phyloP scores from a whole-genome alignment of 2,797 vertebrate species.

The Epinephelus coioides region DNA sequence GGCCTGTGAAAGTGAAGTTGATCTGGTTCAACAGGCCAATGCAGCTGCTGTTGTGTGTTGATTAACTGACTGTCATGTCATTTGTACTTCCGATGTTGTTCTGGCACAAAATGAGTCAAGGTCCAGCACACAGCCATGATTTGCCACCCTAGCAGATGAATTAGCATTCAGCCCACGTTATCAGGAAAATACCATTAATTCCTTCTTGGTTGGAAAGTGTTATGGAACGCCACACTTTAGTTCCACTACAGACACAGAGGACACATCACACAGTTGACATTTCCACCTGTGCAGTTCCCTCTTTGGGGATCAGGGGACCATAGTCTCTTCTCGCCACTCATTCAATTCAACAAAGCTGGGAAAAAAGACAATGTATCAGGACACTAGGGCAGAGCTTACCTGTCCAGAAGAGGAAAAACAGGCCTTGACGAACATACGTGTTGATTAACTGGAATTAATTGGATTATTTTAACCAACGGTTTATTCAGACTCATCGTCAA shows the following conservation, averaged over 20 bases:
- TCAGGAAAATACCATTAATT: slow-evolving; percentile 43
- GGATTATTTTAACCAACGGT: slow-evolving; percentile 37
- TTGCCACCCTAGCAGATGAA: slow-evolving; percentile 4
- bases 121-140: slow-evolving; percentile 48
- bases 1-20: slow-evolving; percentile 8
- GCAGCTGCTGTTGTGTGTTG: slow-evolving; percentile 9
- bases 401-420: slow-evolving; percentile 13
- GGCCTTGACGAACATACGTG: slow-evolving; percentile 21
- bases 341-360: slow-evolving; percentile 23
- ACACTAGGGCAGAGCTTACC: slow-evolving; percentile 14
- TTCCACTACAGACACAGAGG: slow-evolving; percentile 31
- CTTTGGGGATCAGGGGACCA: slow-evolving; percentile 41
- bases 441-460: slow-evolving; percentile 43
- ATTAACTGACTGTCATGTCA: slow-evolving; percentile 46
- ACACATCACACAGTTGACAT: slow-evolving; percentile 45
- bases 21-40: slow-evolving; percentile 33
- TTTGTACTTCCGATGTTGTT: slow-evolving; percentile 42
- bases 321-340: slow-evolving; percentile 34
- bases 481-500: slow-evolving; percentile 14
- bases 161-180: slow-evolving; percentile 55
- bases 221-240: slow-evolving; percentile 22
- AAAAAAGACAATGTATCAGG: slow-evolving; percentile 28
- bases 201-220: slow-evolving; percentile 13
- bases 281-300: slow-evolving; percentile 42
- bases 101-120: slow-evolving; percentile 46